These are phyloP conservation scores for Anseranas semipalmata DNA, from an alignment of 2,113 vertebrate genomes.

Conservation along the genomic window DNA sequence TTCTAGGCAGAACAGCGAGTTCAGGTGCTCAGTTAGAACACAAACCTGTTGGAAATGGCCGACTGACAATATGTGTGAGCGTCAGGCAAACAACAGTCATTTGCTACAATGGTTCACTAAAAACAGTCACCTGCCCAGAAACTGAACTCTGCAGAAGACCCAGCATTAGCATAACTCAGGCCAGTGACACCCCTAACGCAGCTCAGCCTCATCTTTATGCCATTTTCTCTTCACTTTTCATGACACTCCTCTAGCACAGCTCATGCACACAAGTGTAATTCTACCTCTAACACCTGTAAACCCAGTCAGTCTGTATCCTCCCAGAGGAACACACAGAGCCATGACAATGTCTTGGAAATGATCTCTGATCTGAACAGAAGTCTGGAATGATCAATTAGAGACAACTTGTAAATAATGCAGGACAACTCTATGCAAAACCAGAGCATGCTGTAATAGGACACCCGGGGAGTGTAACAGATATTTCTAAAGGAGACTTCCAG, in stretches of 20 bases:
- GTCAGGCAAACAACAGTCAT: background rate
- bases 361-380: background rate
- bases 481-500: background rate
- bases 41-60: background rate
- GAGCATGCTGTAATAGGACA: background rate
- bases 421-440: background rate
- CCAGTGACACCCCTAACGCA: background rate
- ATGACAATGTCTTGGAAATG: background rate
- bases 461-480: background rate
- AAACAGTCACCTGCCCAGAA: background rate
- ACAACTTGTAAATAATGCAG: conserved; percentile 14
- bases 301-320: background rate
- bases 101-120: background rate
- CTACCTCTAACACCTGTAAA: background rate
- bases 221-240: background rate
- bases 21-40: accelerated
- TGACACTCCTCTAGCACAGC: background rate
- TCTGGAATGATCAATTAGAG: background rate
- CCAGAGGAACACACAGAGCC: background rate
- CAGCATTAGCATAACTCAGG: background rate
- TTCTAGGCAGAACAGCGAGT: background rate
- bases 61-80: accelerated
- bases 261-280: background rate
- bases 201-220: background rate
- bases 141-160: background rate